Evolutionary conservation across 1,140 invertebrate genomes (phyloP).

Genomic region (Hyles vespertilio): DNA sequence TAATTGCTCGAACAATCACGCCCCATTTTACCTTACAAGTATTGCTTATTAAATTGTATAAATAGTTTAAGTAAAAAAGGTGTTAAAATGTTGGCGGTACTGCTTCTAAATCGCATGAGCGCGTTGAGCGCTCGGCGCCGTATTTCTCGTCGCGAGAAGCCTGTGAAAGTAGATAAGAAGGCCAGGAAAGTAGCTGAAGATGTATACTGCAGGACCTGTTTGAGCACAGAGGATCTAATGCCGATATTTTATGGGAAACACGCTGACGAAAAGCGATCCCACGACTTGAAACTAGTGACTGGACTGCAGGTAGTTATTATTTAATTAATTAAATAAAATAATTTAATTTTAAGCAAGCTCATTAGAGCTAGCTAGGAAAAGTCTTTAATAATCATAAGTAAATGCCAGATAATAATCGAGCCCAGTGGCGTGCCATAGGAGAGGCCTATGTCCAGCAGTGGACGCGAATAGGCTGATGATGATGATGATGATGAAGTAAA

Average conservation of each 20-base stretch:
- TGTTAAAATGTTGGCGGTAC: conserved; percentile 18
- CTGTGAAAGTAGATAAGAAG: conserved; percentile 20
- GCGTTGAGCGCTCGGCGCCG: conserved; percentile 4
- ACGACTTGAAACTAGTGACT: conserved; percentile 40
- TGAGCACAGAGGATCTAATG: conserved; percentile 37
- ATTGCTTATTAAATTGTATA: neutral
- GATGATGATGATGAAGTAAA: no score
- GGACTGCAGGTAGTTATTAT: conserved; percentile 41
- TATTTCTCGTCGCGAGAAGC: conserved; percentile 1
- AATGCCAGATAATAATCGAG: no score
- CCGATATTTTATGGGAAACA: conserved; percentile 44
- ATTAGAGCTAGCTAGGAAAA: no score
- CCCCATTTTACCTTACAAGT: no score
- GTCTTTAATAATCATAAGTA: no score
- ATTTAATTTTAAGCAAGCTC: no score
- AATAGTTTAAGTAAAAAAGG: conserved; percentile 6
- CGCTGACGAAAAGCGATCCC: conserved; percentile 32
- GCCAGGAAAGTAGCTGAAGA: conserved; percentile 19
- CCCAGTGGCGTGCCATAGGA: no score
- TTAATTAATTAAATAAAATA: no score
- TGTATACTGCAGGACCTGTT: conserved; percentile 44
- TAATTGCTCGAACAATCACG: no score
- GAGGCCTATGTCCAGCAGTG: no score
- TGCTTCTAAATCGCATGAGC: conserved; percentile 18
- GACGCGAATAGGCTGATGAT: no score